Conservation (phyloP, 2,888 invertebrate genomes). For the Caenorhabditis doughertyi region DNA sequence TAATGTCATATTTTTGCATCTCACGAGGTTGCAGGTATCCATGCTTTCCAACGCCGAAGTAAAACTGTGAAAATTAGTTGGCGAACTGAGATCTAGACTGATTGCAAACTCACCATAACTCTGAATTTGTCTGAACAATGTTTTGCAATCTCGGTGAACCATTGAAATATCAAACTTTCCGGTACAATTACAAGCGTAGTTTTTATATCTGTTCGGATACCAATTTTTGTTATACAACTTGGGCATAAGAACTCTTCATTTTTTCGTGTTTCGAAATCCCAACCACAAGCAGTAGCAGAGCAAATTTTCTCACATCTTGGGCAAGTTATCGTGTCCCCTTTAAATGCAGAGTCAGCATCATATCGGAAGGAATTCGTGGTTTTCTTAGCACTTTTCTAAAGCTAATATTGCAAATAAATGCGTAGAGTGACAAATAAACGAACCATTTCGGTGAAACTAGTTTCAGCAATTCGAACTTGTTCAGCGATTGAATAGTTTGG, state of each 20-base stretch:
- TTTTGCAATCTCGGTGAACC: conserved; percentile 87
- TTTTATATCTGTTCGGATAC: too few species aligned
- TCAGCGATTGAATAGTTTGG: background rate
- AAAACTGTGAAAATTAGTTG: conserved; percentile 64
- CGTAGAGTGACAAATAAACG: background rate
- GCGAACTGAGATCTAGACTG: too few species aligned
- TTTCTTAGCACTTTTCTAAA: conserved; percentile 22
- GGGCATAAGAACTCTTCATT: conserved; percentile 38
- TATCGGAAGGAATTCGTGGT: background rate
- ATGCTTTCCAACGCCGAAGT: conserved; percentile 66
- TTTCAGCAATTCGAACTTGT: conserved; percentile 36
- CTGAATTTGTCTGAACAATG: conserved; percentile 74
- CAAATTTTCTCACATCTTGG: background rate
- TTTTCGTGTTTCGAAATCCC: conserved; percentile 2
- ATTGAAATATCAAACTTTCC: conserved; percentile 87
- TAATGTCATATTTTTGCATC: conserved; percentile 87
- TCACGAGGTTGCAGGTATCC: conserved; percentile 82
- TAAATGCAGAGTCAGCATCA: background rate
- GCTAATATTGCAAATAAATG: background rate
- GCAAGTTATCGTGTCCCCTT: conserved; percentile 3
- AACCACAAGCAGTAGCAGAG: conserved; percentile 16
- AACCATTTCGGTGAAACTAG: conserved; percentile 33
- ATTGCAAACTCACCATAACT: conserved; percentile 71
- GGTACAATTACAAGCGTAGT: conserved; percentile 89
- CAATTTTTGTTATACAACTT: conserved; percentile 11